phyloP scores from a whole-genome alignment of 2,113 vertebrate genomes.

The Promerops cafer region DNA sequence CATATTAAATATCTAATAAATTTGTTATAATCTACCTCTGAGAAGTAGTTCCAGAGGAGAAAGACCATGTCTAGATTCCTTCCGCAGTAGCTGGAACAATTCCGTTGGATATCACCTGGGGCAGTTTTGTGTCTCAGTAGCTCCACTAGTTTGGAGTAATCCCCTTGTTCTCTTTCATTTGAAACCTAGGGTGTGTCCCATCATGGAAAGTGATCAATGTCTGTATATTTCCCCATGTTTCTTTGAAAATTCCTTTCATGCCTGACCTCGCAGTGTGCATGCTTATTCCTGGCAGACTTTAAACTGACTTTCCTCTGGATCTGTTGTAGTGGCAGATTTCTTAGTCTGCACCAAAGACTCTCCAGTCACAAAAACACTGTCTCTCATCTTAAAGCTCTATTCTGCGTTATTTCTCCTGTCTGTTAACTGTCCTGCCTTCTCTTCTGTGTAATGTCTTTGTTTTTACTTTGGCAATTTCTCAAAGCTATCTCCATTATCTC shows the following conservation, averaged over 20 bases:
- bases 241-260: background rate
- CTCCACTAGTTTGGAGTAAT: background rate
- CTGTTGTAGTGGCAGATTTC: background rate
- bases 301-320: background rate
- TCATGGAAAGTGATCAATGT: background rate
- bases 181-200: background rate
- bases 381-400: background rate
- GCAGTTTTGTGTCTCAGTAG: rapidly evolving
- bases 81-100: background rate
- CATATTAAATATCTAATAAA: background rate
- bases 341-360: background rate
- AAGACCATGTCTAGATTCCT: background rate
- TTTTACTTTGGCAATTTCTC: constrained; percentile 4
- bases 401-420: background rate
- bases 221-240: background rate
- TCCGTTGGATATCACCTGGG: background rate
- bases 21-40: background rate
- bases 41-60: background rate
- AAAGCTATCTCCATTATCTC: background rate
- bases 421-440: background rate
- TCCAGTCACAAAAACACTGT: background rate
- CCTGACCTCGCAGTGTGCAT: background rate
- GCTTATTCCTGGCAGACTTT: background rate
- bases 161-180: background rate
- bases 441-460: constrained; percentile 6